These are phyloP conservation scores for Phyllostomus hastatus DNA, from an alignment of 2,113 vertebrate genomes.

Conservation along the genomic window DNA sequence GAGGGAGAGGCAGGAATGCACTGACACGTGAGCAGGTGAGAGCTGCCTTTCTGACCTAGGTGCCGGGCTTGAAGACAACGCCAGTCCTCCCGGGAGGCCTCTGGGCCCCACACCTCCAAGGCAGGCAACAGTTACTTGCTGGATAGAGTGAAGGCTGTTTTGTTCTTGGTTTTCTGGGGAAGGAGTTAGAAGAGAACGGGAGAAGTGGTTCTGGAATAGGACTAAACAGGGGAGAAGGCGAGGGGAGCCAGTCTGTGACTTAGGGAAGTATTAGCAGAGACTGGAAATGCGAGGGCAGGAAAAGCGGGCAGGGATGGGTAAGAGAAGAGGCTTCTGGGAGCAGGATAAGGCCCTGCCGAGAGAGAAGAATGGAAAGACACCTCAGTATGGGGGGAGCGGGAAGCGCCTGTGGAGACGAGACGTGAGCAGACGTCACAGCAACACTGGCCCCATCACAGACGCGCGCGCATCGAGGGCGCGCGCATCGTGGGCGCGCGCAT, in stretches of 20 bases:
- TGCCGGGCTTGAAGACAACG: too few species aligned
- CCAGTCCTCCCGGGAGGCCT: not conserved
- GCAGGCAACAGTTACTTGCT: not conserved
- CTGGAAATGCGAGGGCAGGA: not conserved
- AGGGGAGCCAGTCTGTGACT: not conserved
- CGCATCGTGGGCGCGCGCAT: accelerated
- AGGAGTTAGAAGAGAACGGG: not conserved
- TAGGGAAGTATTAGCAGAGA: not conserved
- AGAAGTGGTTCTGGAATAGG: not conserved
- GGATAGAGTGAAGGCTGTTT: too few species aligned
- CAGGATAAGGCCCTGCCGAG: accelerated
- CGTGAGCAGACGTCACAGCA: accelerated
- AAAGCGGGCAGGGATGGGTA: not conserved
- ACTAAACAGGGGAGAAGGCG: not conserved
- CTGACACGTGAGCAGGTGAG: accelerated
- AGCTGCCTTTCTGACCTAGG: not conserved
- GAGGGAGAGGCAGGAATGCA: not conserved
- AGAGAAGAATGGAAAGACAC: not conserved
- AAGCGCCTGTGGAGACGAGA: accelerated
- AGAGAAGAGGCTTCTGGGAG: not conserved
- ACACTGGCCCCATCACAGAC: accelerated
- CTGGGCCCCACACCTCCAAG: not conserved
- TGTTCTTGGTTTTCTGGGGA: not conserved
- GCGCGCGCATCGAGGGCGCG: accelerated
- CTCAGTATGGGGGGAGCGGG: accelerated